Evolutionary conservation across 2,797 vertebrate species (phyloP).

Genomic region (Eulemur mongoz): DNA sequence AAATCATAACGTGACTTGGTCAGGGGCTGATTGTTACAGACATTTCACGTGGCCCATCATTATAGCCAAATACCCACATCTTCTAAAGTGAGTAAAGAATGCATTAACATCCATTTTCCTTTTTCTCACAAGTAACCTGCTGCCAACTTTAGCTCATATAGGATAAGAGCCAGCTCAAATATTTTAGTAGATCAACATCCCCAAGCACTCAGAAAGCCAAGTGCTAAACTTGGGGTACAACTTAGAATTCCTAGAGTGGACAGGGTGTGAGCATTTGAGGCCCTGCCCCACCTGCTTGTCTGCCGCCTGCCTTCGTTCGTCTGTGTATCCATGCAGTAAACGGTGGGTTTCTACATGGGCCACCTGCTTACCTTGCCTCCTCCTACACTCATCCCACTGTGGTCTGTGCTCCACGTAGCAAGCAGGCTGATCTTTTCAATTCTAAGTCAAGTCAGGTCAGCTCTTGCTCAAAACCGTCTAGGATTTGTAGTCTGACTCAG

Average conservation of each 20-base stretch:
- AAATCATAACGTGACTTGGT: rapidly evolving
- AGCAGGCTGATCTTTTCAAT: not conserved
- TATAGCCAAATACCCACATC: not conserved
- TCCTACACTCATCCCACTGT: rapidly evolving
- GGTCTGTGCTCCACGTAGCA: not conserved
- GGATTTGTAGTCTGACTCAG: not conserved
- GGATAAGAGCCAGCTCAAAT: not conserved
- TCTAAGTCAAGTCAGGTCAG: not conserved
- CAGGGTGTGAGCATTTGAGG: not conserved
- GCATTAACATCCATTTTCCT: not conserved
- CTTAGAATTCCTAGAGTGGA: too few species aligned
- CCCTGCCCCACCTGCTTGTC: not conserved
- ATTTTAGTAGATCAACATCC: not conserved
- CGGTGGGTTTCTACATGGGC: not conserved
- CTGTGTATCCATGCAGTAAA: too few species aligned
- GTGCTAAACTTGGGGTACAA: not conserved
- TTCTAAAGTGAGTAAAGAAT: not conserved
- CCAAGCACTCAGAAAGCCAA: not conserved
- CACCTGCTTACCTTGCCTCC: not conserved
- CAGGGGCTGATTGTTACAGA: rapidly evolving
- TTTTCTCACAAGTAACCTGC: not conserved
- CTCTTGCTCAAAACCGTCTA: not conserved
- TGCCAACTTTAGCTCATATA: not conserved
- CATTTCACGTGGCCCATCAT: not conserved
- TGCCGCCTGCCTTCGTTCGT: not conserved